phyloP scores from a whole-genome alignment of 2,888 invertebrate genomes.

The Heteropelma amictum region DNA sequence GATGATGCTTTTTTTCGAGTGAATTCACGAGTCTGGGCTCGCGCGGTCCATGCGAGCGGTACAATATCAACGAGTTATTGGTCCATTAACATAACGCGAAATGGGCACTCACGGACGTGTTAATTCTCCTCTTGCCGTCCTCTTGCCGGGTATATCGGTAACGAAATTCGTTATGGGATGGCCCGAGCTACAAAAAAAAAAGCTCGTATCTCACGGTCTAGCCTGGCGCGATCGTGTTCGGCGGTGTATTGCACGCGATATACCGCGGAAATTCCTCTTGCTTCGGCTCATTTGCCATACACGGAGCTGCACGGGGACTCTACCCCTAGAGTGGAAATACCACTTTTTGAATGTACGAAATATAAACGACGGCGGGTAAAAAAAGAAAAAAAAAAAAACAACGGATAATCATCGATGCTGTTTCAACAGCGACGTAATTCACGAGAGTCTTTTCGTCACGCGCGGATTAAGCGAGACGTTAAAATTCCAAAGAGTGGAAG shows the following conservation, averaged over 20 bases:
- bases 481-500: background rate
- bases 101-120: conserved; percentile 59
- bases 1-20: conserved; percentile 25
- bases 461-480: conserved; percentile 13
- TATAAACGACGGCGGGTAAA: conserved; percentile 14
- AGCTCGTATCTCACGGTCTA: conserved; percentile 46
- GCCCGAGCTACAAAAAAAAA: conserved; percentile 42
- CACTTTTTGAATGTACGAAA: conserved; percentile 36
- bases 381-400: background rate
- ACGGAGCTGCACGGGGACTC: conserved; percentile 7
- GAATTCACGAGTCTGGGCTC: conserved; percentile 35
- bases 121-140: conserved; percentile 56
- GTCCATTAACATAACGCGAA: conserved; percentile 58
- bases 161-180: conserved; percentile 57
- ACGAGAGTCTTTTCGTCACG: conserved; percentile 13
- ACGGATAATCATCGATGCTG: background rate
- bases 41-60: conserved; percentile 34
- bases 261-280: conserved; percentile 56
- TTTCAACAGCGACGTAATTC: conserved; percentile 34
- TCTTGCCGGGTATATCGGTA: conserved; percentile 46
- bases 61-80: conserved; percentile 59
- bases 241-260: conserved; percentile 44
- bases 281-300: conserved; percentile 26
- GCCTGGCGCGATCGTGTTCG: conserved; percentile 25
- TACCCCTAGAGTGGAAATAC: conserved; percentile 34